phyloP scores from a whole-genome alignment of 2,888 invertebrate species.

The Altica lythri region DNA sequence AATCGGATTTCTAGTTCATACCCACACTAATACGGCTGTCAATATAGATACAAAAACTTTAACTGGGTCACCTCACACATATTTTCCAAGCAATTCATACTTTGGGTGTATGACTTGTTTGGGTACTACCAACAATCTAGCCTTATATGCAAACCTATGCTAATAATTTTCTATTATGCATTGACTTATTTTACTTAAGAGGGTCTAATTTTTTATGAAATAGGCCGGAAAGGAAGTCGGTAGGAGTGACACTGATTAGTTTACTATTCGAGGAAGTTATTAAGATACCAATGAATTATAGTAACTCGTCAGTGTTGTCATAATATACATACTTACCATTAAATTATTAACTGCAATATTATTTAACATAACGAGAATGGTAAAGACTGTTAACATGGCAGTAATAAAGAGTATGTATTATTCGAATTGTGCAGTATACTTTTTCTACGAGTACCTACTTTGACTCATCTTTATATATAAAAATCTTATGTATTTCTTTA shows the following conservation, averaged over 20 bases:
- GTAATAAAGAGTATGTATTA: too few species aligned
- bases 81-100: constrained; percentile 13
- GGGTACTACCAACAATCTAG: constrained; percentile 6
- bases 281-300: too few species aligned
- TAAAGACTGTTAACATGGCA: too few species aligned
- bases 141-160: constrained; percentile 23
- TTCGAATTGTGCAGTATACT: too few species aligned
- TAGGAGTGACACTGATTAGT: constrained; percentile 1
- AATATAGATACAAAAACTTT: constrained; percentile 4
- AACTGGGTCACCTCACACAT: constrained; percentile 24
- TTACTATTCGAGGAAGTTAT: too few species aligned
- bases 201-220: neutral
- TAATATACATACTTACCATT: too few species aligned
- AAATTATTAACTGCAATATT: too few species aligned
- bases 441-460: too few species aligned
- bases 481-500: too few species aligned
- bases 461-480: too few species aligned
- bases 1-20: constrained; percentile 20
- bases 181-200: constrained; percentile 7
- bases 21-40: constrained; percentile 15
- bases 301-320: too few species aligned
- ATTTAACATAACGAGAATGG: too few species aligned
- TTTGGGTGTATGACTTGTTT: neutral
- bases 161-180: constrained; percentile 9
- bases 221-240: constrained; percentile 2